phyloP scores from a whole-genome alignment of 1,140 invertebrate genomes.

The Trigoniulus corallinus region DNA sequence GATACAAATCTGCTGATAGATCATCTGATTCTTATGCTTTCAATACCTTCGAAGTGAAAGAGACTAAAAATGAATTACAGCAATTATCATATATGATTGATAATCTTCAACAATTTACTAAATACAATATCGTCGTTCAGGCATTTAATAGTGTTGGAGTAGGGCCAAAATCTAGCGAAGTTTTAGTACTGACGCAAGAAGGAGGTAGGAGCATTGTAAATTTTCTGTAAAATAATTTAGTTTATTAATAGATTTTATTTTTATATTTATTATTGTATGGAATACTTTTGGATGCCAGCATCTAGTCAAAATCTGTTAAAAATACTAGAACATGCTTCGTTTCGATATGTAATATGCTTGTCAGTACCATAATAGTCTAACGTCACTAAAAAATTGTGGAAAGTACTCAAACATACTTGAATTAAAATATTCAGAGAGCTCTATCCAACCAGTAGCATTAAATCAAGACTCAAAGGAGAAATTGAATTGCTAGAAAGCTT shows the following conservation, averaged over 20 bases:
- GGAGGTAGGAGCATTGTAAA: constrained; percentile 32
- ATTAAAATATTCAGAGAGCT: too few species aligned
- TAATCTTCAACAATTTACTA: constrained; percentile 73
- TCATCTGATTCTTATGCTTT: constrained; percentile 80
- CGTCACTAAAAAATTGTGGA: too few species aligned
- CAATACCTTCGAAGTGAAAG: constrained; percentile 79
- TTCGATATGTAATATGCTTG: too few species aligned
- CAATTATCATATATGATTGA: constrained; percentile 52
- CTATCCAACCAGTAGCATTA: too few species aligned
- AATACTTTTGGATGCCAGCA: background rate
- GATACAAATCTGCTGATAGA: constrained; percentile 60
- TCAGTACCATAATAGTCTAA: too few species aligned
- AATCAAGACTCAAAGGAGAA: too few species aligned
- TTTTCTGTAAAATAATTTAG: background rate
- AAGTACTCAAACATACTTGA: too few species aligned
- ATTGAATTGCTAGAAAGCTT: too few species aligned
- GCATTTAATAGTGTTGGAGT: constrained; percentile 88
- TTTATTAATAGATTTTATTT: background rate
- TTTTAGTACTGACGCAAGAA: constrained; percentile 79
- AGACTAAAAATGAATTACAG: constrained; percentile 78
- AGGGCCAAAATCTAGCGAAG: constrained; percentile 73
- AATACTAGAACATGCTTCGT: too few species aligned
- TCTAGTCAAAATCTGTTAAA: too few species aligned
- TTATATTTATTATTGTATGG: background rate
- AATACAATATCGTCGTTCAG: constrained; percentile 86